phyloP scores from a whole-genome alignment of 2,797 vertebrate genomes.

The Xenopus petersii region DNA sequence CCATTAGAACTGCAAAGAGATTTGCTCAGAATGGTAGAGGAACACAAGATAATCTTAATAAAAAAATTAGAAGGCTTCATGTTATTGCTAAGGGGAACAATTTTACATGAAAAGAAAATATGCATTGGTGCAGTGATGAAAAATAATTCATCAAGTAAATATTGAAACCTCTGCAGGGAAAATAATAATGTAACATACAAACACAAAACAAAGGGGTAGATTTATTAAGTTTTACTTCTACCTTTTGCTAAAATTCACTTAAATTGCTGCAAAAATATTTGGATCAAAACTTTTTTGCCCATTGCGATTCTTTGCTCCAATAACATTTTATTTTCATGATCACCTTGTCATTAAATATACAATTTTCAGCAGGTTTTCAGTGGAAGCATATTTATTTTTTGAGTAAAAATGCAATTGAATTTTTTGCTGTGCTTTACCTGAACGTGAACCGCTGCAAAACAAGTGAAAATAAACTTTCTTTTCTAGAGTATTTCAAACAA shows the following conservation, averaged over 20 bases:
- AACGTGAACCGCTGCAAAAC: too few relatives aligned
- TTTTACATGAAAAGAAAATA: constrained; percentile 38
- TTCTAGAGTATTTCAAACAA: constrained; percentile 42
- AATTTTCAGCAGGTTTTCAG: background rate
- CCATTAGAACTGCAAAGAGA: background rate
- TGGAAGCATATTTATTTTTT: constrained; percentile 33
- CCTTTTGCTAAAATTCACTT: too few relatives aligned
- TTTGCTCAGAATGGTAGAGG: constrained; percentile 13
- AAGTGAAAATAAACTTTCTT: constrained; percentile 23
- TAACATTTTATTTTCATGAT: too few relatives aligned
- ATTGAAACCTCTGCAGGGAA: constrained; percentile 35
- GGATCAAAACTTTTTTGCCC: constrained; percentile 27
- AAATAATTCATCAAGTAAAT: constrained; percentile 42
- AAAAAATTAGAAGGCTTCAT: background rate
- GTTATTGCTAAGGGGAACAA: constrained; percentile 18
- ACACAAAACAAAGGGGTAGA: background rate
- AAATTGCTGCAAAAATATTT: background rate
- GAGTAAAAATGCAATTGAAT: too few relatives aligned
- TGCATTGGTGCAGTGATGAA: constrained; percentile 22
- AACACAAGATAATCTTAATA: constrained; percentile 15
- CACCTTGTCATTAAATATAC: too few relatives aligned
- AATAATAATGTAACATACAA: constrained; percentile 45
- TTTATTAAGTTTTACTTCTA: background rate
- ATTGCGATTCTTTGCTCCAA: constrained; percentile 18
- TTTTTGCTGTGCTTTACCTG: too few relatives aligned